A percentile compares a stretch with the other conserved stretches of the same genome.
Conservation (phyloP, 2,797 vertebrate genomes). For the Rhinichthys osculus region DNA sequence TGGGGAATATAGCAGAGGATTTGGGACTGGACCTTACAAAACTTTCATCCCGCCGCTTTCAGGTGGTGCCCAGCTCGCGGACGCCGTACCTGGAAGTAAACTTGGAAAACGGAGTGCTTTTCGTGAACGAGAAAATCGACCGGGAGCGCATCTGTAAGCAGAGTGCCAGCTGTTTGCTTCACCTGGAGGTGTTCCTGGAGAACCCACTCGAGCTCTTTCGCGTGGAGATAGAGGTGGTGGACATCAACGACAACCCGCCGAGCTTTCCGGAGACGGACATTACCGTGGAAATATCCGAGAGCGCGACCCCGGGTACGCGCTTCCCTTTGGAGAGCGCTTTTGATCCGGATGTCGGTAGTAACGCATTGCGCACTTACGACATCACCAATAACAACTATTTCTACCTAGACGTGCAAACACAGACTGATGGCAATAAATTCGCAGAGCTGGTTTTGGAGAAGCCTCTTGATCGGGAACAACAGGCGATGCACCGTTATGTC, state of each 20-base stretch:
- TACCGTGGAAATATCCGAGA: slow-evolving; percentile 97
- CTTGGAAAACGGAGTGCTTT: slow-evolving; percentile 92
- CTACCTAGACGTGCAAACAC: slow-evolving; percentile 94
- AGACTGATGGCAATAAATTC: slow-evolving; percentile 94
- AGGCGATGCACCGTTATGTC: slow-evolving; percentile 94
- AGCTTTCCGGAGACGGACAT: slow-evolving; percentile 94
- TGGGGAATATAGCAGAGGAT: slow-evolving; percentile 98
- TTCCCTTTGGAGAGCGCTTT: slow-evolving; percentile 96
- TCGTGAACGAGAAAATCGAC: slow-evolving; percentile 93
- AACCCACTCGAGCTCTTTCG: slow-evolving; percentile 95
- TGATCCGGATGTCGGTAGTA: slow-evolving; percentile 96
- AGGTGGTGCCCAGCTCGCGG: slow-evolving; percentile 91
- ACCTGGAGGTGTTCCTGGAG: slow-evolving; percentile 96
- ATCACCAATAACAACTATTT: slow-evolving; percentile 96
- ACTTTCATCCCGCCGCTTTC: slow-evolving; percentile 92
- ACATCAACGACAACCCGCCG: slow-evolving; percentile 97
- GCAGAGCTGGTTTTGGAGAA: slow-evolving; percentile 95
- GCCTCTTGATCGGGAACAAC: slow-evolving; percentile 93
- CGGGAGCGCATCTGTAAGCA: slow-evolving; percentile 95
- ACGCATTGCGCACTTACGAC: slow-evolving; percentile 93
- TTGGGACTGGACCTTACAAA: slow-evolving; percentile 97
- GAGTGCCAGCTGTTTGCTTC: slow-evolving; percentile 90
- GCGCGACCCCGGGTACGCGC: slow-evolving; percentile 93
- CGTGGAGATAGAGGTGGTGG: slow-evolving; percentile 96
- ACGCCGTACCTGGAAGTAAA: slow-evolving; percentile 95